Evolutionary conservation across 2,797 vertebrate species (phyloP).

Genomic region (Leuciscus waleckii): DNA sequence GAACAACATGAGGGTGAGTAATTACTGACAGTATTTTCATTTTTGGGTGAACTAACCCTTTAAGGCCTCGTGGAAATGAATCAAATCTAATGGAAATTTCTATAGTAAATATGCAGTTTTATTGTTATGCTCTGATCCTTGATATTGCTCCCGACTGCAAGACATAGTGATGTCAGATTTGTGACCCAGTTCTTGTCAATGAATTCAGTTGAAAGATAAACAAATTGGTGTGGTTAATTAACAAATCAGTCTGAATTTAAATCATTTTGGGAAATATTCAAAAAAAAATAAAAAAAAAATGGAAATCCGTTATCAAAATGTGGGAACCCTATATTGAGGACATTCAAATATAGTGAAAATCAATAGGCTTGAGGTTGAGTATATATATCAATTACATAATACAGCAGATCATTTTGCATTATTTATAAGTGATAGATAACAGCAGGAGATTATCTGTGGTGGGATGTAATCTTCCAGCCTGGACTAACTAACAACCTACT

Average conservation of each 20-base stretch:
- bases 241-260: no score
- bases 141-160: not conserved
- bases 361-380: not conserved
- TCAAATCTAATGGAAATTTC: not conserved
- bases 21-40: no score
- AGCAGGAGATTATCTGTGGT: not conserved
- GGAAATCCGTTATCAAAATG: not conserved
- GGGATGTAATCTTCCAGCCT: not conserved
- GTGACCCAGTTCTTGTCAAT: not conserved
- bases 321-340: not conserved
- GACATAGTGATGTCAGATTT: not conserved
- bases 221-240: not conserved
- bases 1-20: no score
- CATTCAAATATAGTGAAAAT: not conserved
- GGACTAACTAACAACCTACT: not conserved
- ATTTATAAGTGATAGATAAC: constrained; percentile 6
- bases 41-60: no score
- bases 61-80: not conserved
- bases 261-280: not conserved
- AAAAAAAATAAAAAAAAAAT: not conserved
- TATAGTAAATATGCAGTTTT: not conserved
- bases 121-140: not conserved
- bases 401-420: not conserved
- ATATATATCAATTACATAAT: not conserved
- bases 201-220: not conserved